Conservation (phyloP, 2,888 invertebrate species). For the Diadegma fenestrale region DNA sequence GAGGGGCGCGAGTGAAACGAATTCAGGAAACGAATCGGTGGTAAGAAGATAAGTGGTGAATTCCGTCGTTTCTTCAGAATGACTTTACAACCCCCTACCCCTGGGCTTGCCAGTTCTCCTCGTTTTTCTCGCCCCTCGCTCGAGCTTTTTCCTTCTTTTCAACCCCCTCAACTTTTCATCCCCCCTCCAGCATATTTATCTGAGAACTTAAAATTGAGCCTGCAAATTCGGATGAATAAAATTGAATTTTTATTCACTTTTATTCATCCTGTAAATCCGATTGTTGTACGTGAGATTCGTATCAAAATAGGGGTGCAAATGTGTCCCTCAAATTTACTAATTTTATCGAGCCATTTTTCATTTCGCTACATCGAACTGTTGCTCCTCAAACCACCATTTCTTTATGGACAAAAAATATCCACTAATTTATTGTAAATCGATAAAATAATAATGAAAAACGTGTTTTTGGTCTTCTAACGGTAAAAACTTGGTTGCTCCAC, state of each 20-base stretch:
- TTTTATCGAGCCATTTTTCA: background rate
- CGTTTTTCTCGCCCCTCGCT: constrained; percentile 28
- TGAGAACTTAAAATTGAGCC: background rate
- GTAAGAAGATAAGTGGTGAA: constrained; percentile 75
- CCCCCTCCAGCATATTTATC: background rate
- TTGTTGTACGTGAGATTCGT: background rate
- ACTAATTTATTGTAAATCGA: too few relatives aligned
- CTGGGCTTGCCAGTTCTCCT: background rate
- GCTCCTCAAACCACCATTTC: too few relatives aligned
- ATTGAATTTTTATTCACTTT: constrained; percentile 3
- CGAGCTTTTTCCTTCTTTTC: constrained; percentile 16
- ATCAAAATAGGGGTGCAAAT: background rate
- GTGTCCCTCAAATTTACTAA: background rate
- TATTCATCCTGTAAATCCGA: background rate
- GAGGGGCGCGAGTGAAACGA: constrained; percentile 65
- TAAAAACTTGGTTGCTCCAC: too few relatives aligned
- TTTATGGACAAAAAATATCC: too few relatives aligned
- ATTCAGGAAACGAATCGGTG: constrained; percentile 73
- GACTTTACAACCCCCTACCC: constrained; percentile 58
- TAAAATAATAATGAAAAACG: too few relatives aligned
- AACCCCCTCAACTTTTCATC: background rate
- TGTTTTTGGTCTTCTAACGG: too few relatives aligned
- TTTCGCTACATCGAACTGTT: too few relatives aligned
- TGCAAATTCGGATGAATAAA: background rate
- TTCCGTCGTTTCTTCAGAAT: constrained; percentile 73